Percentiles rank a stretch among this genome's conserved stretches.
These are phyloP conservation scores for Didymodactylos carnosus DNA, from an alignment of 2,888 invertebrate genomes.

Conservation along the genomic window DNA sequence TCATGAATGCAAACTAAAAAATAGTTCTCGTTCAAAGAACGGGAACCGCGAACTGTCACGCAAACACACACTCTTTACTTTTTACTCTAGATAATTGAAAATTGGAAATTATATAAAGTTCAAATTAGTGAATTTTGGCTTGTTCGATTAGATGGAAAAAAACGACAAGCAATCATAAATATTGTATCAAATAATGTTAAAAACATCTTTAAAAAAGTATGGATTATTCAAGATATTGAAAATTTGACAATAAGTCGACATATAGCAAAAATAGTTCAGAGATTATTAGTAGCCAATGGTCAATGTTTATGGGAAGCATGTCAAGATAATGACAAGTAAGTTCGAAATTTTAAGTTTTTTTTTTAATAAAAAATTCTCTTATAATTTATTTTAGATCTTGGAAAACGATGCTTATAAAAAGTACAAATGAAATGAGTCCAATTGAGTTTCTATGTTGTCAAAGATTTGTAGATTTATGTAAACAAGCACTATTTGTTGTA, in stretches of 20 bases:
- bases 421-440: conserved; percentile 24
- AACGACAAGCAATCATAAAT: conserved; percentile 28
- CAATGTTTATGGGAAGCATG: conserved; percentile 34
- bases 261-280: conserved; percentile 29
- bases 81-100: conserved; percentile 29
- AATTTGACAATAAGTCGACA: conserved; percentile 26
- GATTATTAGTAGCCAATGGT: conserved; percentile 32
- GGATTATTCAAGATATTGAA: conserved; percentile 23
- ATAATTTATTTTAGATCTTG: conserved; percentile 23
- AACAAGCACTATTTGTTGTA: conserved; percentile 32
- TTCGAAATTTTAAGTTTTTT: background rate
- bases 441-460: conserved; percentile 30
- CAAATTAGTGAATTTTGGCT: conserved; percentile 34
- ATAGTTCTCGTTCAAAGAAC: too few species aligned
- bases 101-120: conserved; percentile 33
- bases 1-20: too few species aligned
- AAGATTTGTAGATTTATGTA: conserved; percentile 31
- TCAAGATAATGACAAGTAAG: conserved; percentile 16
- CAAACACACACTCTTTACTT: conserved; percentile 29
- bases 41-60: too few species aligned
- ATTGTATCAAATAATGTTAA: conserved; percentile 29
- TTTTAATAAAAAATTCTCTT: background rate
- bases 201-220: conserved; percentile 26
- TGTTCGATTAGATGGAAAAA: conserved; percentile 30
- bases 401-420: conserved; percentile 32